phyloP scores from a whole-genome alignment of 2,888 invertebrate species.

The Augiades crinisus region DNA sequence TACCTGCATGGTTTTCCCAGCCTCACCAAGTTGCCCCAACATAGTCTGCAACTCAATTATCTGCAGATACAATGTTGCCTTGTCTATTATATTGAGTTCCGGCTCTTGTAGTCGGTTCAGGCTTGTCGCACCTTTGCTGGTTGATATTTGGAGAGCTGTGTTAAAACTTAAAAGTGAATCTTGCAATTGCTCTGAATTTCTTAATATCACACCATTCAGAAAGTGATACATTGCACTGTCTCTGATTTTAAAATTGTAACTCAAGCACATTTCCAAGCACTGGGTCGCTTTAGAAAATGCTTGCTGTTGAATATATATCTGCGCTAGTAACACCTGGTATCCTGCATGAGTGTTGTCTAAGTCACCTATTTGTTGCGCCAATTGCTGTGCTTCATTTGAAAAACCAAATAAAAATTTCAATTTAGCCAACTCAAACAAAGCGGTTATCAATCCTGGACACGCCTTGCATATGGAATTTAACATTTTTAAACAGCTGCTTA shows the following conservation, averaged over 20 bases:
- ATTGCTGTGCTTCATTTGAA: constrained; percentile 84
- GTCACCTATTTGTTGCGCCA: constrained; percentile 87
- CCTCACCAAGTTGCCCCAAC: constrained; percentile 88
- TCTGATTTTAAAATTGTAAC: constrained; percentile 95
- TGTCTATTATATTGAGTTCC: constrained; percentile 85
- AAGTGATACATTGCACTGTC: constrained; percentile 96
- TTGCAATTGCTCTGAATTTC: constrained; percentile 85
- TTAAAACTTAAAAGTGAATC: constrained; percentile 89
- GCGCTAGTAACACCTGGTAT: constrained; percentile 92
- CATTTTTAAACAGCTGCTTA: constrained; percentile 82
- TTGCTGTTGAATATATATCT: constrained; percentile 88
- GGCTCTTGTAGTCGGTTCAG: constrained; percentile 53
- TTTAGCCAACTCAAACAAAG: constrained; percentile 87
- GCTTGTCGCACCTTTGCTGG: constrained; percentile 51
- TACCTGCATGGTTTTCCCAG: constrained; percentile 90
- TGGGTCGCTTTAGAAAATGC: constrained; percentile 90
- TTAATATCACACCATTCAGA: constrained; percentile 91
- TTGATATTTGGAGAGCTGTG: constrained; percentile 86
- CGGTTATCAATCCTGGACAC: constrained; percentile 89
- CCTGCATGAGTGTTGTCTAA: constrained; percentile 91
- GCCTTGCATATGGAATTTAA: constrained; percentile 87
- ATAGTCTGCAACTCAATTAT: constrained; percentile 89
- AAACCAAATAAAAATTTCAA: constrained; percentile 91
- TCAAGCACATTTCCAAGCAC: constrained; percentile 93
- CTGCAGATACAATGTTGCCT: constrained; percentile 93